Evolutionary conservation across 2,797 vertebrate species (phyloP).

Genomic region (Sebastes hopkinsi): DNA sequence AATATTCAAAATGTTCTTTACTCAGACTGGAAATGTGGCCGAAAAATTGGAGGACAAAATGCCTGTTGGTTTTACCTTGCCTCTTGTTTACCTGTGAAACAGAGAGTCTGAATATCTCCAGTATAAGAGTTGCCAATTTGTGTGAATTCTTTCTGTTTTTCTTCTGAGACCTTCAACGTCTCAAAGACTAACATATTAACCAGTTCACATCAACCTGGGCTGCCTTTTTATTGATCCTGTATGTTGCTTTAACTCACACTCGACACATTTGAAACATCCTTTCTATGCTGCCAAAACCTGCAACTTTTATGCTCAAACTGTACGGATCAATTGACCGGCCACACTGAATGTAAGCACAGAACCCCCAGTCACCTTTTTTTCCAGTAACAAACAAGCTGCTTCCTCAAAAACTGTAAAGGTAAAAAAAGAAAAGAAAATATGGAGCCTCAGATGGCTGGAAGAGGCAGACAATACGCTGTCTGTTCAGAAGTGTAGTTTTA

Average conservation of each 20-base stretch:
- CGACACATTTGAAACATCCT: background rate
- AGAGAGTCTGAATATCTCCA: background rate
- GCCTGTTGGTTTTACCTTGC: background rate
- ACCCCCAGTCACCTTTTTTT: background rate
- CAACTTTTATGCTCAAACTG: background rate
- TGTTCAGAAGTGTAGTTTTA: background rate
- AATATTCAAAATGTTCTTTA: background rate
- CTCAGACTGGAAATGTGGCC: background rate
- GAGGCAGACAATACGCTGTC: background rate
- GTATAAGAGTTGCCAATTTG: background rate
- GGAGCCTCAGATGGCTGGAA: background rate
- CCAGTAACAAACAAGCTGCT: background rate
- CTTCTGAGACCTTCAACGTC: background rate
- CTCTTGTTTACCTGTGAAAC: background rate
- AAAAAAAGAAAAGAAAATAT: background rate
- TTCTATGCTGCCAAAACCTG: background rate
- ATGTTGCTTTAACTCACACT: background rate
- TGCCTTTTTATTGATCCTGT: background rate
- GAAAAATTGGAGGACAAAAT: background rate
- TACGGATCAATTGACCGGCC: background rate
- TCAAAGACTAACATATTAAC: background rate
- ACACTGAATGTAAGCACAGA: background rate
- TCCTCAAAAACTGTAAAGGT: background rate
- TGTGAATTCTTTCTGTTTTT: background rate
- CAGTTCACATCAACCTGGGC: background rate